Percentiles rank a stretch among this genome's conserved stretches.
phyloP scores from a whole-genome alignment of 2,888 invertebrate species.

The Alviniconcha strummeri region DNA sequence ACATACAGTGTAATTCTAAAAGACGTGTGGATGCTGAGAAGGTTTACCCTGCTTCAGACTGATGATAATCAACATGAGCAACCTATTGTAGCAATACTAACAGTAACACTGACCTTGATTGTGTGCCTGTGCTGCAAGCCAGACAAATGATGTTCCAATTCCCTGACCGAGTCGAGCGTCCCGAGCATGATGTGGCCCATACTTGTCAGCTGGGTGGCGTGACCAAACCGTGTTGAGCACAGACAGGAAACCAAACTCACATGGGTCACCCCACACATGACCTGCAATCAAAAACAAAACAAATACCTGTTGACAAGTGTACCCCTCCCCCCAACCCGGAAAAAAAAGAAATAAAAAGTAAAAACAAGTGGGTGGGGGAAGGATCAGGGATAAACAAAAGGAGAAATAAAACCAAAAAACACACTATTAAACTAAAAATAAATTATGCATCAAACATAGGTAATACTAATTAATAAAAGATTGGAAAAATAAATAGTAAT shows the following conservation, averaged over 20 bases:
- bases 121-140: constrained; percentile 76
- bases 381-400: background rate
- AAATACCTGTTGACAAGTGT: background rate
- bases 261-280: constrained; percentile 79
- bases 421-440: too few relatives aligned
- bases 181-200: constrained; percentile 36
- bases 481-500: too few relatives aligned
- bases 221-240: constrained; percentile 76
- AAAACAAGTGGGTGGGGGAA: background rate
- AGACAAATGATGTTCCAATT: constrained; percentile 86
- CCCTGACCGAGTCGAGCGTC: constrained; percentile 76
- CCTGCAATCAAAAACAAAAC: constrained; percentile 56
- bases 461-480: too few relatives aligned
- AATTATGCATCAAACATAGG: too few relatives aligned
- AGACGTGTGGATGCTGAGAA: too few relatives aligned
- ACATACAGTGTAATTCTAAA: too few relatives aligned
- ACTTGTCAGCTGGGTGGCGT: constrained; percentile 73
- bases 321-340: background rate
- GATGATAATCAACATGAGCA: too few relatives aligned
- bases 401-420: background rate
- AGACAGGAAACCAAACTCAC: constrained; percentile 86
- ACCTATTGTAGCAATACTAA: too few relatives aligned
- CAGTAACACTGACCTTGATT: constrained; percentile 61
- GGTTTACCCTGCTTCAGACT: too few relatives aligned
- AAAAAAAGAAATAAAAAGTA: background rate